Base-by-base conservation (phyloP, 2,113 vertebrate genomes). In the Vicugna pacos region DNA sequence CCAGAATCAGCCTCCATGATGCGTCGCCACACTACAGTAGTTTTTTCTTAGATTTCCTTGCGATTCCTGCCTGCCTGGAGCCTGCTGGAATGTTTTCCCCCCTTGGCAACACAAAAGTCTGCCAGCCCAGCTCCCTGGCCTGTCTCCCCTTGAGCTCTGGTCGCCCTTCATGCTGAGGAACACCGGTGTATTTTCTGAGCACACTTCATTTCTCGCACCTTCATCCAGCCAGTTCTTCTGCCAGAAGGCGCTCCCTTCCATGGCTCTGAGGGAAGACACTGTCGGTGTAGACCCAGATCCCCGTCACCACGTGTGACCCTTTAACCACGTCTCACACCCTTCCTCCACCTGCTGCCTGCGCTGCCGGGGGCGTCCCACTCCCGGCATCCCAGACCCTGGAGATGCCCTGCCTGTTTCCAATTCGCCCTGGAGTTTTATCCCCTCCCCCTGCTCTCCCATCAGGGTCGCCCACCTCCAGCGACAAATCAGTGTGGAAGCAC, bases 11-110 rank as follows among this genome's bases (percentile, higher is more conserved):
- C 8, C 3, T 75, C 50, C 9, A n/a, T 5, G 22, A 52, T 46
- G 22, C 1, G 10, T 28, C 4, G 4, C 16, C 16, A 24, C 19
- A 4, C 11, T 5, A 10, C 13, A 30, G 0, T 42, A 32, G 28
- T 72, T 72, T 24, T 32, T 11, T 6, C 50, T 3, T 46, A 60
- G 28, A 64, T 58, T 58, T 48, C 38, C 38, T 35, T 58, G 64
- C 1, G n/a, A 76, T 54, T 75, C 15, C 8, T 10, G 5, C 12
- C 30, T 64, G 32, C 32, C 35, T 35, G 54, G 46, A 93, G 15
- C 20, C n/a, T 79, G 24, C 15, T 77, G 9, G 50, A n/a, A 35
- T 26, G 5, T 38, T 6, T 85, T 35, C 9, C 60, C 30, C 15
- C 6, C 52, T 80, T 69, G 24, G 16, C 11, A 14, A 19, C 12